Base-by-base conservation (phyloP, 2,888 invertebrate species). In the Dicyrtomina minuta region DNA sequence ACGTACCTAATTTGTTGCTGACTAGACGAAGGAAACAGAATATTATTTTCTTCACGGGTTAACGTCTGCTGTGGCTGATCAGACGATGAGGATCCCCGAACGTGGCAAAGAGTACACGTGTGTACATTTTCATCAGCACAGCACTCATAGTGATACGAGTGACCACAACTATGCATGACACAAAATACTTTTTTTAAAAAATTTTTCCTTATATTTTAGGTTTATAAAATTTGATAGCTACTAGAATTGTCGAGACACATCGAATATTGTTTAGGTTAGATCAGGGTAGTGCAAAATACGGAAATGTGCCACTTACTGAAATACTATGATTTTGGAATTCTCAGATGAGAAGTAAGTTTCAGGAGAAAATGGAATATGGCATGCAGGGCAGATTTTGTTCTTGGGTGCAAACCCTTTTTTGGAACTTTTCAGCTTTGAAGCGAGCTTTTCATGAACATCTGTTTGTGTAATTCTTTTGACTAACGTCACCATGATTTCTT, bases 401-500 rank as follows among this genome's bases (percentile, higher is more conserved):
- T 59, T 74, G 0, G 70, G 70, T 2, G 76, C 68, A 51, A 78
- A 74, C 27, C 75, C 76, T 67, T 72, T 74, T 55, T 74, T 75
- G 10, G 72, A 53, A 13, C 51, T 51, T 60, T 73, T 73, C 10
- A 76, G 39, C 46, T 77, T 76, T 1, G 26, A 62, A 43, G 69
- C 77, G 68, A 84, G 76, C 62, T 82, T 82, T 41, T 78, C 83
- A 79, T 90, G 90, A 62, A 91, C 84, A 82, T 91, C 90, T 66
- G 86, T 84, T 76, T 89, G 87, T 51, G 90, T 83, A 51, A 89
- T 82, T 73, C 86, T 86, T 56, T 88, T 86, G 3, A 89, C 88
- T 0, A 88, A 87, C 75, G 87, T 85, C 76, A 91, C 84, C 78
- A 91, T 84, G 58, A 89, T 86, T 79, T 89, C 87, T 80, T 92